Evolutionary conservation across 2,797 vertebrate genomes (phyloP).

Genomic region (Meriones psammophilus): DNA sequence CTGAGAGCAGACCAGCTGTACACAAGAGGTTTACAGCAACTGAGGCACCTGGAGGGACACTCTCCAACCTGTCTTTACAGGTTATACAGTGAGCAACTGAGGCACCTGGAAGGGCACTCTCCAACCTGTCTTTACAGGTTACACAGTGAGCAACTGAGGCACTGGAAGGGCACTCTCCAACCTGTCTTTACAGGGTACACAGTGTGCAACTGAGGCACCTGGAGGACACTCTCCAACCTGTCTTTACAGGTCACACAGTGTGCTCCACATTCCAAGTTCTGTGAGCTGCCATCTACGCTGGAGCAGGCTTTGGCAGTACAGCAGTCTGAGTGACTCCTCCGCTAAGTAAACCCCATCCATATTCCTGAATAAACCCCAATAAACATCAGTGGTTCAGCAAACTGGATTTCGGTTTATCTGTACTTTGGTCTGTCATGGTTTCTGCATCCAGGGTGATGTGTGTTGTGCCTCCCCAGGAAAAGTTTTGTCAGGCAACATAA

Average conservation of each 20-base stretch:
- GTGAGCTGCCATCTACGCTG: background rate
- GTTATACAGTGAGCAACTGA: no score
- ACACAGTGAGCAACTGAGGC: no score
- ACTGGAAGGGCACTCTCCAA: background rate
- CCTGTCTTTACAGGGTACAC: background rate
- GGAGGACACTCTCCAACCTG: no score
- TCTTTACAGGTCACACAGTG: background rate
- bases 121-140: background rate
- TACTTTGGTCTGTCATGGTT: background rate
- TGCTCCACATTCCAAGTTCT: background rate
- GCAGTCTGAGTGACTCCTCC: background rate
- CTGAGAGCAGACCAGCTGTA: background rate
- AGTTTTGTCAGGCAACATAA: background rate
- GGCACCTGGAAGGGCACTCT: background rate
- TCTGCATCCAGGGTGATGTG: background rate
- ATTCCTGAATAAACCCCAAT: no score
- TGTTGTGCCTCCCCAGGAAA: background rate
- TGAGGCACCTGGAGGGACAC: background rate
- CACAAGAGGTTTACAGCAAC: background rate
- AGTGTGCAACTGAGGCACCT: background rate
- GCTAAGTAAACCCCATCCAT: background rate
- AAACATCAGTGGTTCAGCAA: background rate
- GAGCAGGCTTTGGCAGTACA: background rate
- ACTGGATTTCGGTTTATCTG: background rate
- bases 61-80: background rate